Percentiles rank a stretch among this genome's conserved stretches.
These are phyloP conservation scores for Antennarius striatus DNA, from an alignment of 2,113 vertebrate species.

Conservation along the genomic window DNA sequence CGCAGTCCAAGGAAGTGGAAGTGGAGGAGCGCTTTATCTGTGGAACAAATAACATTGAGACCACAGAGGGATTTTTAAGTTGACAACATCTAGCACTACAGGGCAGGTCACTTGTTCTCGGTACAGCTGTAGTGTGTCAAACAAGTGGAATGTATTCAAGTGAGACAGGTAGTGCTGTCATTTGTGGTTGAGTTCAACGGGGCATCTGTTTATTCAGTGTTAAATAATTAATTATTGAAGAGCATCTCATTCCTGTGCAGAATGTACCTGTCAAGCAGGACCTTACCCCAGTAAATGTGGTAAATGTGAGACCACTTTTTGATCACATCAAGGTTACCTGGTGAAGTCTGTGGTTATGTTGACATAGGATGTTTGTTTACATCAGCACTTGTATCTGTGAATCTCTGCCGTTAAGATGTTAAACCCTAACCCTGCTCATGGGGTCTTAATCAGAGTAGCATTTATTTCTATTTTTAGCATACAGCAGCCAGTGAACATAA, in stretches of 20 bases:
- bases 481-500: neutral
- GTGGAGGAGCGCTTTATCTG: conserved; percentile 57
- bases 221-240: conserved; percentile 40
- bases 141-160: conserved; percentile 57
- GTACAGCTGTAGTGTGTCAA: conserved; percentile 49
- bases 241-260: conserved; percentile 12
- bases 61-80: conserved; percentile 59
- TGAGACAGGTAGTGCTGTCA: conserved; percentile 35
- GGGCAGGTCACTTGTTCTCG: conserved; percentile 60
- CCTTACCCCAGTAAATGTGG: conserved; percentile 29
- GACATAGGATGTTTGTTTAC: conserved; percentile 43
- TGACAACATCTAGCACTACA: conserved; percentile 35
- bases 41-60: conserved; percentile 70
- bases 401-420: conserved; percentile 19
- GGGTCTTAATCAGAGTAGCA: conserved; percentile 5
- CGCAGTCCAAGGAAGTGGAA: conserved; percentile 53
- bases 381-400: conserved; percentile 10
- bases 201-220: conserved; percentile 32
- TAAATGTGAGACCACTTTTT: conserved; percentile 30
- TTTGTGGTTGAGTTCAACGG: conserved; percentile 37
- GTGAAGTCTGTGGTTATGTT: conserved; percentile 21
- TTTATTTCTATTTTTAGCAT: conserved; percentile 1
- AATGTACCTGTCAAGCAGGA: conserved; percentile 21
- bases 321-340: conserved; percentile 40
- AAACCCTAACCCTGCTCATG: conserved; percentile 6